These are phyloP conservation scores for Colaptes auratus DNA, from an alignment of 2,113 vertebrate species.

Conservation along the genomic window DNA sequence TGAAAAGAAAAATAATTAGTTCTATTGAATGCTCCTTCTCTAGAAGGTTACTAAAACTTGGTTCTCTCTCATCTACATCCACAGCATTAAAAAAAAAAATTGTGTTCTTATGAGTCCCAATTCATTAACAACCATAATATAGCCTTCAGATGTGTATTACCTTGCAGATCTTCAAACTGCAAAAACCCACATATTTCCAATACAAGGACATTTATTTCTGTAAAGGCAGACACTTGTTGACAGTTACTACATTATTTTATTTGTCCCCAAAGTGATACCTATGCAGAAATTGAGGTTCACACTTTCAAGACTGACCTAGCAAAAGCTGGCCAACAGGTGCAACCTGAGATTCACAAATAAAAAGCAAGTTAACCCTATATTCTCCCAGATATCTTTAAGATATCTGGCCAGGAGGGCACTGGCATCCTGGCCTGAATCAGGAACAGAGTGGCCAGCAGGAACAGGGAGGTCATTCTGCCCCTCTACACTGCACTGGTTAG, in stretches of 20 bases:
- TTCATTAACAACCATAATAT: not conserved
- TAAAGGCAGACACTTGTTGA: not conserved
- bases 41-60: not conserved
- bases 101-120: not conserved
- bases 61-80: not conserved
- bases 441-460: no score
- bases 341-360: slow-evolving; percentile 21
- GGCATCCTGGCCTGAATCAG: no score
- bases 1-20: not conserved
- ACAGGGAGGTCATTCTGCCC: no score
- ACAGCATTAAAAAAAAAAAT: not conserved
- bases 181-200: not conserved
- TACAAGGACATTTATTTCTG: not conserved
- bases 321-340: slow-evolving; percentile 66
- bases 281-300: slow-evolving; percentile 77
- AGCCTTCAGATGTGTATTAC: not conserved
- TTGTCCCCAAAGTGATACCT: slow-evolving; percentile 32
- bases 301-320: slow-evolving; percentile 46
- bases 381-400: not conserved
- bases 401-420: no score
- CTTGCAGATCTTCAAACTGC: not conserved
- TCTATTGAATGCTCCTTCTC: not conserved
- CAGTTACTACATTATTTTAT: slow-evolving; percentile 55
- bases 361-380: not conserved
- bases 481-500: no score